Percentiles rank a stretch among this genome's conserved stretches.
Evolutionary conservation across 2,797 vertebrate genomes (phyloP).

Genomic region (Anolis apletophallus): DNA sequence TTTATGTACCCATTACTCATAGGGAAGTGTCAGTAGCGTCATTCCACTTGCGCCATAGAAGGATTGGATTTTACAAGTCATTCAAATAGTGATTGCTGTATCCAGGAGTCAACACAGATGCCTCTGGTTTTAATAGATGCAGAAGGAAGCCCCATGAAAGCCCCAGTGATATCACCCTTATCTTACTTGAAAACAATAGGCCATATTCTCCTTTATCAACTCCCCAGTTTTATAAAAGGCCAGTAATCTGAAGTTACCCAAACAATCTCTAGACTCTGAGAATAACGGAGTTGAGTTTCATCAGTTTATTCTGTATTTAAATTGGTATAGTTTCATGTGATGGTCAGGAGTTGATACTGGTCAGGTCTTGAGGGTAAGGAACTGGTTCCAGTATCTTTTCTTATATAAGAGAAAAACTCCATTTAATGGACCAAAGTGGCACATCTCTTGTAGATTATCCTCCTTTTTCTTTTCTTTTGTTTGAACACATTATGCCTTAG

Average conservation of each 20-base stretch:
- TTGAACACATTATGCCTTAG: background rate
- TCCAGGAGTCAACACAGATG: background rate
- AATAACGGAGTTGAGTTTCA: background rate
- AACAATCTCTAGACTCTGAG: background rate
- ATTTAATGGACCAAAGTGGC: background rate
- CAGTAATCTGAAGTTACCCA: background rate
- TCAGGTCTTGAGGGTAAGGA: slow-evolving; percentile 30
- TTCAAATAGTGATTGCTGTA: background rate
- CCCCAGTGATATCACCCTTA: background rate
- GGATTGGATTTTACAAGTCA: background rate
- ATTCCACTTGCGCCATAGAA: background rate
- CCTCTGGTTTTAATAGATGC: background rate
- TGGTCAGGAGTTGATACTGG: background rate
- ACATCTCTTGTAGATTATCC: background rate
- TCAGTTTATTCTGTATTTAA: background rate
- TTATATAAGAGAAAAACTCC: background rate
- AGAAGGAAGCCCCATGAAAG: background rate
- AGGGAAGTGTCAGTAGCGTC: background rate
- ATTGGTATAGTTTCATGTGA: background rate
- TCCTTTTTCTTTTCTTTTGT: background rate
- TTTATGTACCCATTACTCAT: slow-evolving; percentile 15
- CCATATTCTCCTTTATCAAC: background rate
- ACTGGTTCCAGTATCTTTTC: background rate
- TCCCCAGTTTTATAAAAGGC: slow-evolving; percentile 9
- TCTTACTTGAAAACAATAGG: slow-evolving; percentile 7